Percentiles rank a stretch among this genome's conserved stretches.
Conservation (phyloP, 2,797 vertebrate genomes). For the Poliocrania exsul region DNA sequence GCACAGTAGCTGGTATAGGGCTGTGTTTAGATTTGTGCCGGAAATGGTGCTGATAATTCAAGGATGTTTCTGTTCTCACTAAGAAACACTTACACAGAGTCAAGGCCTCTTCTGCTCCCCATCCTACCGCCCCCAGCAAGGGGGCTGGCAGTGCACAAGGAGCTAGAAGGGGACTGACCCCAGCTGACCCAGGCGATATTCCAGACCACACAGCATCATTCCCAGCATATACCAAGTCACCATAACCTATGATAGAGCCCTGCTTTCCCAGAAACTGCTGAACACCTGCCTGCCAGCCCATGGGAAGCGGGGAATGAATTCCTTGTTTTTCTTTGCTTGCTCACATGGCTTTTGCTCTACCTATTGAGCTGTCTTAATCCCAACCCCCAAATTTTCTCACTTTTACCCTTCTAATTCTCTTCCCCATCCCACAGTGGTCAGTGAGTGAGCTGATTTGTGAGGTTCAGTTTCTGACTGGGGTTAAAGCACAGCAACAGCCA, state of each 20-base stretch:
- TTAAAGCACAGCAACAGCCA: not conserved
- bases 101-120: not conserved
- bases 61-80: rapidly evolving
- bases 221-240: rapidly evolving
- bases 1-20: not conserved
- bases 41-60: no score
- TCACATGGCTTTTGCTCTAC: not conserved
- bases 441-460: not conserved
- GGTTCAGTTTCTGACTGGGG: not conserved
- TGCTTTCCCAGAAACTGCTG: not conserved
- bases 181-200: not conserved
- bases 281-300: not conserved
- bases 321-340: not conserved
- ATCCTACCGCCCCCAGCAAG: no score
- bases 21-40: not conserved
- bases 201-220: rapidly evolving
- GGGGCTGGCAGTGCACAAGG: not conserved
- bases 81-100: not conserved
- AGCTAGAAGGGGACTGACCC: not conserved
- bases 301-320: rapidly evolving
- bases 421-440: not conserved
- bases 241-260: rapidly evolving
- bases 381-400: not conserved
- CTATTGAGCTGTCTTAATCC: not conserved
- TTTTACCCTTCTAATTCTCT: not conserved